Conservation (phyloP, 2,888 invertebrate genomes). For the Drosophila tripunctata region DNA sequence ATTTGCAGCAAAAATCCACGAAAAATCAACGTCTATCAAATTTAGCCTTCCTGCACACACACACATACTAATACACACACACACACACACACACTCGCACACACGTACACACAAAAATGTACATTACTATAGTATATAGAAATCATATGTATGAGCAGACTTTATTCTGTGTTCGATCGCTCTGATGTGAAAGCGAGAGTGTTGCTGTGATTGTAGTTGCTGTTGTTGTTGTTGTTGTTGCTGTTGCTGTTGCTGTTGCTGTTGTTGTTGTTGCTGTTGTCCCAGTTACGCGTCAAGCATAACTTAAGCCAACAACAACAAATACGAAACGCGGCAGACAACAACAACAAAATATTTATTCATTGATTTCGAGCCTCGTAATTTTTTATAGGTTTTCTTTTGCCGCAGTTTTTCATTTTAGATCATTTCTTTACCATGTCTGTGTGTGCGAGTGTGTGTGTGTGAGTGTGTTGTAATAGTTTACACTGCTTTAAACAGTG, state of each 20-base stretch:
- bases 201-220: conserved; percentile 31
- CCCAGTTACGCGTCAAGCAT: conserved; percentile 79
- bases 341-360: conserved; percentile 44
- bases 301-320: conserved; percentile 63
- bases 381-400: conserved; percentile 15
- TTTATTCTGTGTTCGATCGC: conserved; percentile 66
- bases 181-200: conserved; percentile 74
- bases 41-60: conserved; percentile 1
- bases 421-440: conserved; percentile 47
- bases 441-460: conserved; percentile 16
- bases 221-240: conserved; percentile 28
- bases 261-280: conserved; percentile 43
- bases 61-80: neutral
- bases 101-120: neutral
- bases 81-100: neutral
- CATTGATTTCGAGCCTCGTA: conserved; percentile 65
- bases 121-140: neutral
- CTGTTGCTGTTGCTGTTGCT: neutral
- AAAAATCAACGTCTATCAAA: conserved; percentile 21
- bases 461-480: conserved; percentile 33
- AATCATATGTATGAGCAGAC: conserved; percentile 11
- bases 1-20: conserved; percentile 2
- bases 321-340: conserved; percentile 23
- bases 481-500: conserved; percentile 51
- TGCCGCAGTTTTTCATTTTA: conserved; percentile 47